Evolutionary conservation across 2,113 vertebrate species (phyloP), one percentile per base, ranked within the genome.

Genomic region (Mesocricetus auratus): DNA sequence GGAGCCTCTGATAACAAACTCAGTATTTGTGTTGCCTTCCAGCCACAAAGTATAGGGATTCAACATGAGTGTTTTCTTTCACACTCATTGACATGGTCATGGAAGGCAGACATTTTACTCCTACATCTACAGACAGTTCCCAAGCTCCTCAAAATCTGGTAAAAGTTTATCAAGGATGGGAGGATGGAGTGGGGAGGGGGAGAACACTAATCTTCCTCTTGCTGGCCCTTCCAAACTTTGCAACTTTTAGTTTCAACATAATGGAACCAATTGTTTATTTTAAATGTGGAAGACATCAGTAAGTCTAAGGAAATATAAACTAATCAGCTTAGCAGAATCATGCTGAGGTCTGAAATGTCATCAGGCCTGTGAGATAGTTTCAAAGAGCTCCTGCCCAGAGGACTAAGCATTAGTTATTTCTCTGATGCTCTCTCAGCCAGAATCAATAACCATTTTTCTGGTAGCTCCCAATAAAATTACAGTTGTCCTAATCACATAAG

Each of bases 271-370:
- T 11, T 91, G 39, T 77, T 96, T 75, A 91, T 60, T 88, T 1
- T 78, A 33, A 94, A 88, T 79, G 56, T 19, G 91, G 36, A 86
- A 12, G 89, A 36, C 31, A 92, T 90, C 56, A 88, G 36, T 91
- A 88, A 88, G 50, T 22, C 73, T 95, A 83, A 90, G 29, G 79
- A 78, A 96, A 91, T 81, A 58, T 60, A 88, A 88, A 24, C 68
- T 75, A 82, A 75, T 91, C 17, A 89, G 45, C 36, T 73, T 47
- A 89, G 31, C 66, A 66, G 89, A 93, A 93, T 85, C 45, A 94
- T 77, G 13, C 86, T 22, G 92, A 91, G 47, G 10, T 88, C 92
- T 97, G 64, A n/a, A 77, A 86, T 94, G 91, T 58, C 77, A 82
- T 62, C 89, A 97, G 73, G 36, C 81, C 82, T 95, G 21, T 31